Conservation (phyloP, 2,113 vertebrate genomes). For the Lates calcarifer region DNA sequence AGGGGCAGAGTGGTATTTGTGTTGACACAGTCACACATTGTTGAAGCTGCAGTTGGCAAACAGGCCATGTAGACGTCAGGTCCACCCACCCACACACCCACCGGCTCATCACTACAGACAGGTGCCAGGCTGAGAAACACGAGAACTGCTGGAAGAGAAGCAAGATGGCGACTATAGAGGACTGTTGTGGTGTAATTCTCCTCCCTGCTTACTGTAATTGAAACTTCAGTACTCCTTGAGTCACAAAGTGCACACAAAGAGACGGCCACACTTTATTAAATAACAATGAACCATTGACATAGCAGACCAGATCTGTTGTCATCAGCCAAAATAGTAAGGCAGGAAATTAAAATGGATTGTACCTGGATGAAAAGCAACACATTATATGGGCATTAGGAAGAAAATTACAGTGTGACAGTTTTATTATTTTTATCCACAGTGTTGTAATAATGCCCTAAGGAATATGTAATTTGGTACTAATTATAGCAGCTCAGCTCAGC, state of each 20-base stretch:
- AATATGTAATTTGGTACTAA: background rate
- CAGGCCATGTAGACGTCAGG: background rate
- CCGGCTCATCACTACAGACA: background rate
- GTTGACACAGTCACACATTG: conserved; percentile 41
- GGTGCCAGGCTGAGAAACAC: conserved; percentile 12
- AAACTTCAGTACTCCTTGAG: background rate
- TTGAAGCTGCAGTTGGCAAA: conserved; percentile 27
- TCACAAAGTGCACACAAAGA: background rate
- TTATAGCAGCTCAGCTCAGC: too few species aligned
- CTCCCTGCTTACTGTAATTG: background rate
- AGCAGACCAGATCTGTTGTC: too few species aligned
- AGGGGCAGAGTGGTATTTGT: background rate
- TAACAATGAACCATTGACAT: background rate
- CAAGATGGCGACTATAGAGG: background rate
- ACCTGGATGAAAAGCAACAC: background rate
- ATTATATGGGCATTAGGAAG: background rate
- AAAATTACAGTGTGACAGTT: background rate
- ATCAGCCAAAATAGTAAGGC: background rate
- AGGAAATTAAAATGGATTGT: background rate
- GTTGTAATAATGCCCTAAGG: background rate
- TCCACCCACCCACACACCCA: conserved; percentile 7
- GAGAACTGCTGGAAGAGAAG: conserved; percentile 3
- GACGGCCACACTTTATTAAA: background rate
- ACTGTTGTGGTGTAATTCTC: background rate
- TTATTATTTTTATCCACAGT: background rate